phyloP scores from a whole-genome alignment of 1,140 invertebrate species.

The Rhyacophila brunnea region DNA sequence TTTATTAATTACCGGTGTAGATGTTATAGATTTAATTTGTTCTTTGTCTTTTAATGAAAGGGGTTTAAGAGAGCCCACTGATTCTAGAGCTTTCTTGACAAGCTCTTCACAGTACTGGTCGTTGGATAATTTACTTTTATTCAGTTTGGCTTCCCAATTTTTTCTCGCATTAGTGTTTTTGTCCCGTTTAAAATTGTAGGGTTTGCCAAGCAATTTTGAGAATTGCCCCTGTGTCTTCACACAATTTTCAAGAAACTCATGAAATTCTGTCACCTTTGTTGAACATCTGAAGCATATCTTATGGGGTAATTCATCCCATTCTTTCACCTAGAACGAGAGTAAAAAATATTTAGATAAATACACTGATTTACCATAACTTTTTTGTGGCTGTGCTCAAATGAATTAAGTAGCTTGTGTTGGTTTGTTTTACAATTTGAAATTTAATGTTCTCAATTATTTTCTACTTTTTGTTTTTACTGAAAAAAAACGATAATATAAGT shows the following conservation, averaged over 20 bases:
- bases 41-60: background rate
- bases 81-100: constrained; percentile 49
- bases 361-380: no score
- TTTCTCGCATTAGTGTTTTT: constrained; percentile 40
- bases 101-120: constrained; percentile 51
- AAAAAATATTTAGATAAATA: no score
- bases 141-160: constrained; percentile 48
- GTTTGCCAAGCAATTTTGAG: constrained; percentile 39
- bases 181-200: constrained; percentile 31
- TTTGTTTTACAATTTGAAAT: no score
- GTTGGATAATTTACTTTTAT: constrained; percentile 49
- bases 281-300: constrained; percentile 54
- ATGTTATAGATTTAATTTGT: no score
- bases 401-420: no score
- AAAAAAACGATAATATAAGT: no score
- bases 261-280: constrained; percentile 50
- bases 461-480: no score
- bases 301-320: constrained; percentile 52
- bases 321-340: constrained; percentile 45
- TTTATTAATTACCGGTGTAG: no score
- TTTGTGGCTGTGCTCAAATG: no score
- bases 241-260: constrained; percentile 53
- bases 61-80: background rate
- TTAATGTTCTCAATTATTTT: no score
- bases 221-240: constrained; percentile 46